Conservation (phyloP, 2,888 invertebrate species). For the Podabrus alpinus region DNA sequence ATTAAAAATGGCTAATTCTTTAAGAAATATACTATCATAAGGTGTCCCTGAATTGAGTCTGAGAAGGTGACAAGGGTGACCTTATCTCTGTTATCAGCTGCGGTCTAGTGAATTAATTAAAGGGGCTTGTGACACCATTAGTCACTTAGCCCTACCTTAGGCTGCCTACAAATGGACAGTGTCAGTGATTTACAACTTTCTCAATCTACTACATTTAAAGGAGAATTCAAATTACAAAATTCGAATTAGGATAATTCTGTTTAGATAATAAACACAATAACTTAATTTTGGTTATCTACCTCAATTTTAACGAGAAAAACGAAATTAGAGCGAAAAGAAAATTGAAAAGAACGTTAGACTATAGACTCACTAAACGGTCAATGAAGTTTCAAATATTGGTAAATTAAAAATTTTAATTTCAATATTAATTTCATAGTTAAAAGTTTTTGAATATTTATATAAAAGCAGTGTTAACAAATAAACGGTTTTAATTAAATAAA, state of each 20-base stretch:
- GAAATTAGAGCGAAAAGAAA: not conserved
- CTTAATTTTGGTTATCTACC: not conserved
- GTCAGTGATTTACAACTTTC: constrained; percentile 48
- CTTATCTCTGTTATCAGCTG: constrained; percentile 51
- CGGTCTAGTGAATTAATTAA: constrained; percentile 53
- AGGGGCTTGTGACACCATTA: constrained; percentile 53
- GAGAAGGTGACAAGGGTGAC: constrained; percentile 44
- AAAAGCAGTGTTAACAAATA: not conserved
- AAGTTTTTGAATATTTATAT: too few relatives aligned
- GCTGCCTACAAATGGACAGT: constrained; percentile 50
- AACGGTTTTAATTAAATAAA: too few relatives aligned
- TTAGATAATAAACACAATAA: not conserved
- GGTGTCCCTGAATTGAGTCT: constrained; percentile 33
- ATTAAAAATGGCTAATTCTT: not conserved
- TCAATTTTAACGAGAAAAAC: not conserved
- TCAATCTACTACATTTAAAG: constrained; percentile 8
- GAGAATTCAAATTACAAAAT: constrained; percentile 3
- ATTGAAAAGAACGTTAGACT: not conserved
- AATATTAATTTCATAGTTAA: too few relatives aligned
- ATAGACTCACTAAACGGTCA: not conserved
- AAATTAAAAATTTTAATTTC: not conserved
- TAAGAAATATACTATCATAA: constrained; percentile 28
- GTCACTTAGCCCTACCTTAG: constrained; percentile 50
- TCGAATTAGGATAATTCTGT: constrained; percentile 2
- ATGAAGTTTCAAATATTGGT: not conserved